Conservation (phyloP, 2,797 vertebrate species). For the Eospalax fontanierii region DNA sequence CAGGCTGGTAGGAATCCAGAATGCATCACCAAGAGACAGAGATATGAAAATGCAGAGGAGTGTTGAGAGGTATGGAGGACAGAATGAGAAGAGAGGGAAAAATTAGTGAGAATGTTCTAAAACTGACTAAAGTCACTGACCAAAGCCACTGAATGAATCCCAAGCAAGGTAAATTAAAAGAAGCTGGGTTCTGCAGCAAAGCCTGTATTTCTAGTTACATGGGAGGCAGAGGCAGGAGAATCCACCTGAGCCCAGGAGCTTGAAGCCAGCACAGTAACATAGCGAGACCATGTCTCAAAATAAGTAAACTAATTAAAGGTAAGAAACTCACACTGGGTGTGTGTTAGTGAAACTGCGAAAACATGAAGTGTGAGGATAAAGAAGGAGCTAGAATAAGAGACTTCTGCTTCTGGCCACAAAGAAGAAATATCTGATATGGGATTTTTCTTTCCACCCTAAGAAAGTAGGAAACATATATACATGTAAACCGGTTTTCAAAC, state of each 20-base stretch:
- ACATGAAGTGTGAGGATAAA: conserved; percentile 26
- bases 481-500: conserved; percentile 5
- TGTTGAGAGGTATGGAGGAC: neutral
- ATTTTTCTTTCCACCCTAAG: neutral
- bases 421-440: conserved; percentile 28
- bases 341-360: conserved; percentile 2
- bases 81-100: conserved; percentile 38
- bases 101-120: conserved; percentile 13
- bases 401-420: conserved; percentile 35
- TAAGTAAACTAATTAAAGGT: neutral
- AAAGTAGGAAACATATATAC: neutral
- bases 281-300: neutral
- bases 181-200: neutral
- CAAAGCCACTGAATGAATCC: neutral
- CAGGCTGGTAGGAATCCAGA: conserved; percentile 43
- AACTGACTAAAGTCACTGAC: conserved; percentile 40
- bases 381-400: neutral
- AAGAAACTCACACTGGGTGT: neutral
- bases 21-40: conserved; percentile 4
- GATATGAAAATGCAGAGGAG: conserved; percentile 10
- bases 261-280: neutral
- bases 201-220: neutral
- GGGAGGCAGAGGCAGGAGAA: neutral
- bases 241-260: neutral
- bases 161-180: conserved; percentile 26